Conservation (phyloP, 2,113 vertebrate genomes). For the Steatornis caripensis region DNA sequence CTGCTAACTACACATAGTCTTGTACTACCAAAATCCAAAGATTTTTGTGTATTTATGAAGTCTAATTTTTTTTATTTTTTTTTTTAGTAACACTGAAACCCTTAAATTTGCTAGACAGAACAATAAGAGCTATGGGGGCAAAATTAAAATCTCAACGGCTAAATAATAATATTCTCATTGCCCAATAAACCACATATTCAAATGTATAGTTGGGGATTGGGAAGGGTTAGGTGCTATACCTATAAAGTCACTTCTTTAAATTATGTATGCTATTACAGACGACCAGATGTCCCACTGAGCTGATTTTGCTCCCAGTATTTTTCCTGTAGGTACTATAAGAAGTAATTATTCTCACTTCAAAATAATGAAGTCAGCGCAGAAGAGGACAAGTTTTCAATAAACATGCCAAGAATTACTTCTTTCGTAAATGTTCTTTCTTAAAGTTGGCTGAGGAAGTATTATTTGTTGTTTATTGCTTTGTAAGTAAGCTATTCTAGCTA, state of each 20-base stretch:
- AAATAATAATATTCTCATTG: neutral
- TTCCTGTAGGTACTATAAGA: neutral
- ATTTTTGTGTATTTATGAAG: neutral
- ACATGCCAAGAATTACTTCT: neutral
- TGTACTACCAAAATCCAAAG: neutral
- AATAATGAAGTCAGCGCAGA: neutral
- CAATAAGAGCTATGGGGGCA: neutral
- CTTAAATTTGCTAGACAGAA: neutral
- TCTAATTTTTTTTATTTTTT: neutral
- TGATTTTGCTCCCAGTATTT: neutral
- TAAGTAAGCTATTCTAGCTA: neutral
- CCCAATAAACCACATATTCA: neutral
- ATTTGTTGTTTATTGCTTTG: neutral
- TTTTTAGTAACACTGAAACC: neutral
- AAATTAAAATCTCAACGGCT: neutral
- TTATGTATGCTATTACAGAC: neutral
- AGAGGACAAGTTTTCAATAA: constrained; percentile 1
- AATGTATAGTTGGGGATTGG: neutral
- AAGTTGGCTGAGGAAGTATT: neutral
- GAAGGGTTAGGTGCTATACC: neutral
- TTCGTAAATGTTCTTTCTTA: neutral
- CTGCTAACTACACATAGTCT: neutral
- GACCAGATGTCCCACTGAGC: neutral
- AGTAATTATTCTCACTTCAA: constrained; percentile 16
- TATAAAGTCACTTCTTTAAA: neutral